phyloP scores from a whole-genome alignment of 2,113 vertebrate genomes.

The Arizona elegans region DNA sequence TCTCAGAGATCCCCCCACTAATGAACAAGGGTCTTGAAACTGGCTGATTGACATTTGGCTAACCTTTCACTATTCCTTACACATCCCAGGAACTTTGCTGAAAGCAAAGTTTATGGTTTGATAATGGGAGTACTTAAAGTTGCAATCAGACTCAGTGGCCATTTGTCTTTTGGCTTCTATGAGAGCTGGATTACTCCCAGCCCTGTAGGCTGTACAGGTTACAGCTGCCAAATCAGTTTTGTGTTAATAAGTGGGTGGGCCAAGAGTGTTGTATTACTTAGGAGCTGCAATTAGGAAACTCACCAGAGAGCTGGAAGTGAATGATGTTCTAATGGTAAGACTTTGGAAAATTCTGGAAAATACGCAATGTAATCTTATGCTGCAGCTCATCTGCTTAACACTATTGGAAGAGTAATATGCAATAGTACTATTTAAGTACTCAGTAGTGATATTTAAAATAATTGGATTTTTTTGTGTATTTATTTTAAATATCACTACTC shows the following conservation, averaged over 20 bases:
- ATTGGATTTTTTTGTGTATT: constrained; percentile 1
- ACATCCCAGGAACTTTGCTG: constrained; percentile 39
- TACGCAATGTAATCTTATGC: neutral
- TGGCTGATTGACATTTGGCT: constrained; percentile 61
- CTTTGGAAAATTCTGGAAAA: neutral
- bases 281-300: neutral
- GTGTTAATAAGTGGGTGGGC: neutral
- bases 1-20: constrained; percentile 63
- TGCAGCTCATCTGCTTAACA: neutral
- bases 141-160: neutral
- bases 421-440: neutral
- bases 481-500: neutral
- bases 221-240: neutral
- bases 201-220: neutral
- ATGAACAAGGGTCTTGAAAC: constrained; percentile 34
- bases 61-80: constrained; percentile 51
- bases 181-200: neutral
- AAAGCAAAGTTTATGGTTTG: constrained; percentile 25
- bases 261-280: neutral
- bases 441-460: fast-evolving
- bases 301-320: neutral
- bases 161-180: neutral
- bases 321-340: neutral
- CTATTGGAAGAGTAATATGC: neutral
- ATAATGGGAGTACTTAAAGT: neutral